These are phyloP conservation scores for Ceraclea dissimilis DNA, from an alignment of 2,888 invertebrate species.

Conservation along the genomic window DNA sequence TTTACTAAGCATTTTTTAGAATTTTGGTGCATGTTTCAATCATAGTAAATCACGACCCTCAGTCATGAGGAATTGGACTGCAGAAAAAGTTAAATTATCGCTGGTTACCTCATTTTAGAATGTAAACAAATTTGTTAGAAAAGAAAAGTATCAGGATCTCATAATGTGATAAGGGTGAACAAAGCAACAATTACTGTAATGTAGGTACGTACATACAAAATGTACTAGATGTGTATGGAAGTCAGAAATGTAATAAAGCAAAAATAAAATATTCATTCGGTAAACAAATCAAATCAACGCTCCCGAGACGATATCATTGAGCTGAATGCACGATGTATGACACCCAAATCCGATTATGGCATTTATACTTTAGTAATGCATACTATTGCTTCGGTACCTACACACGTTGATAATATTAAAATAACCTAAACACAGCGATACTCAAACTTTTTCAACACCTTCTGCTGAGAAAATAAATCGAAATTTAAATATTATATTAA, in stretches of 20 bases:
- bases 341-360: constrained; percentile 25
- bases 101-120: too few species aligned
- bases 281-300: constrained; percentile 50
- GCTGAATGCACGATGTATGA: constrained; percentile 19
- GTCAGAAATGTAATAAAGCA: constrained; percentile 36
- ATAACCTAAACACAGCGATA: not conserved
- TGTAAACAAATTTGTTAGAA: too few species aligned
- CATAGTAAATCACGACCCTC: too few species aligned
- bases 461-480: too few species aligned
- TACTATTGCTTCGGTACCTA: not conserved
- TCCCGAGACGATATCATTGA: constrained; percentile 20
- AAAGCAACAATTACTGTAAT: not conserved
- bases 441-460: not conserved
- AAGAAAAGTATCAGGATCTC: not conserved
- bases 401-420: not conserved
- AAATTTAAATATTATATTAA: too few species aligned
- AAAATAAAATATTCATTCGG: constrained; percentile 50
- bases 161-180: not conserved
- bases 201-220: too few species aligned
- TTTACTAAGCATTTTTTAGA: too few species aligned
- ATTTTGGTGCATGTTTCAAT: too few species aligned
- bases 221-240: too few species aligned
- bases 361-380: constrained; percentile 21
- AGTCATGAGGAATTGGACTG: too few species aligned
- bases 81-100: too few species aligned